Conservation (phyloP, 1,140 invertebrate genomes). For the Trachymyrmex septentrionalis region DNA sequence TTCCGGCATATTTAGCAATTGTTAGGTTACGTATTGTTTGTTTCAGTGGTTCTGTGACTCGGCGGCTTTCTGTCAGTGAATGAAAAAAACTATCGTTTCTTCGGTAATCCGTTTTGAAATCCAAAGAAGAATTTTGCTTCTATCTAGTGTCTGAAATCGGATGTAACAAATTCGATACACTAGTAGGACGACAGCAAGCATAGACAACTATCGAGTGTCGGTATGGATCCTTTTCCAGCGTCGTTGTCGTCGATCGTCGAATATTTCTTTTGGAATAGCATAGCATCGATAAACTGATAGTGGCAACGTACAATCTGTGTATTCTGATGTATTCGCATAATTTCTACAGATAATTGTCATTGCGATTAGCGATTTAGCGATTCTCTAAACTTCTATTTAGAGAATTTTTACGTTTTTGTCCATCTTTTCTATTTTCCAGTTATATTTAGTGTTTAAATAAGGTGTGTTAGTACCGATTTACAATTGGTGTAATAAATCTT, state of each 20-base stretch:
- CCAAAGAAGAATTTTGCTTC: not conserved
- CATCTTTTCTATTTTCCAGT: not conserved
- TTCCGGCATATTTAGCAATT: not conserved
- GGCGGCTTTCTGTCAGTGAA: not conserved
- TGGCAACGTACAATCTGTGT: not conserved
- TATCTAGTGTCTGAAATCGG: not conserved
- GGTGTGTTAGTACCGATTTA: not conserved
- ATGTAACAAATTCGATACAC: not conserved
- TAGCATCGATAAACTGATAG: not conserved
- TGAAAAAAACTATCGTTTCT: not conserved
- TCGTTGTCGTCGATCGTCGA: not conserved
- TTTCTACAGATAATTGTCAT: not conserved
- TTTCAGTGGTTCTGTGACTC: not conserved
- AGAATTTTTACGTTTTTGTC: not conserved
- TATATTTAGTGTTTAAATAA: not conserved
- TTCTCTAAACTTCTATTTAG: not conserved
- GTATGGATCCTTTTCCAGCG: too few relatives aligned
- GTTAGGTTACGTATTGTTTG: conserved; percentile 34
- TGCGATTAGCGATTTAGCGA: not conserved
- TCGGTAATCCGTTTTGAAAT: too few relatives aligned
- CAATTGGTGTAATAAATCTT: too few relatives aligned
- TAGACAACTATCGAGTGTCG: not conserved
- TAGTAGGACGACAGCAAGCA: not conserved
- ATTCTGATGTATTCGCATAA: not conserved
- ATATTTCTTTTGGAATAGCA: conserved; percentile 25